These are phyloP conservation scores for Epinotia ramella DNA, from an alignment of 2,888 invertebrate species.

Conservation along the genomic window DNA sequence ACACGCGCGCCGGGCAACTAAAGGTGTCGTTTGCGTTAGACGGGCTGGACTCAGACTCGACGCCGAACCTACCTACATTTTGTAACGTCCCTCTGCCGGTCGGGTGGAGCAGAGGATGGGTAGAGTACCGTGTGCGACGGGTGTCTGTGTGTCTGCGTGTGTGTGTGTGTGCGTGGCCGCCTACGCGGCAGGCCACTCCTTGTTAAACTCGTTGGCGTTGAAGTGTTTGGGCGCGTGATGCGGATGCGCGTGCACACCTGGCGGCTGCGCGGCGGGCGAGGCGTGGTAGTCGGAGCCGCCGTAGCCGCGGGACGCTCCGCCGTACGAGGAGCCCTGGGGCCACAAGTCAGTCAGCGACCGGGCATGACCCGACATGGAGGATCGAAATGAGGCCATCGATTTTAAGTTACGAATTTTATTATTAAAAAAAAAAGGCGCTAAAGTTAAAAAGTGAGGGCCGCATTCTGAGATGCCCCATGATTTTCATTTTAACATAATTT, in stretches of 20 bases:
- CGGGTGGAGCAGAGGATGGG: not conserved
- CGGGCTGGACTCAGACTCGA: not conserved
- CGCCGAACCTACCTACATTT: not conserved
- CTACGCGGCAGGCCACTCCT: conserved; percentile 85
- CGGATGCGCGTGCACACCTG: conserved; percentile 82
- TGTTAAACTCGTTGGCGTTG: conserved; percentile 82
- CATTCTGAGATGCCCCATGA: conserved; percentile 62
- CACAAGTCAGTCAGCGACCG: conserved; percentile 19
- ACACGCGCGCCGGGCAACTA: no score
- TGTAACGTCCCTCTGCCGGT: conserved; percentile 5
- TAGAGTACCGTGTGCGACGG: conserved; percentile 4
- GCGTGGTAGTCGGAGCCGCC: conserved; percentile 78
- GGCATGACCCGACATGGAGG: conserved; percentile 61
- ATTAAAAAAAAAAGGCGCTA: conserved; percentile 5
- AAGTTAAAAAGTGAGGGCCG: conserved; percentile 50
- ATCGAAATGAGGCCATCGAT: conserved; percentile 51
- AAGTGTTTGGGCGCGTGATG: conserved; percentile 85
- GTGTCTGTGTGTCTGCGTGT: conserved; percentile 45
- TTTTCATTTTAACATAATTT: conserved; percentile 61
- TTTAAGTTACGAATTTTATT: conserved; percentile 14
- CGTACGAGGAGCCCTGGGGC: conserved; percentile 82
- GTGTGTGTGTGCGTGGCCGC: conserved; percentile 39
- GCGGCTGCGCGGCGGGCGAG: conserved; percentile 73
- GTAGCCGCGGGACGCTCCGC: conserved; percentile 77
- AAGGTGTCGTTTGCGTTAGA: not conserved